Evolutionary conservation across 2,888 invertebrate genomes (phyloP).

Genomic region (Cosmorhoe ocellata): DNA sequence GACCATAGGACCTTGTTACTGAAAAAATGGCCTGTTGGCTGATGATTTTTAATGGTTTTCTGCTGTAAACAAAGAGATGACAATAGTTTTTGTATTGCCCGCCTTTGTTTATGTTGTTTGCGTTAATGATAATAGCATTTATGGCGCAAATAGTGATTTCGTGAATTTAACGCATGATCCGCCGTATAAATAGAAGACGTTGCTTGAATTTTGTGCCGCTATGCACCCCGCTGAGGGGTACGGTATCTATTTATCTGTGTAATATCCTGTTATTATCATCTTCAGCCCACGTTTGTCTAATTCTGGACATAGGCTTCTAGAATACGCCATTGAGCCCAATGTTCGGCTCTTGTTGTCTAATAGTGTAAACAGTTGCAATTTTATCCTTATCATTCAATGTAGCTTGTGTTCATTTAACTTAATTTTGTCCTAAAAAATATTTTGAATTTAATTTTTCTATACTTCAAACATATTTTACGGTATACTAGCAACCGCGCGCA

Average conservation of each 20-base stretch:
- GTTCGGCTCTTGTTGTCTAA: too few species aligned
- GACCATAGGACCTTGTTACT: neutral
- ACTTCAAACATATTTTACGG: too few species aligned
- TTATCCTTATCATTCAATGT: too few species aligned
- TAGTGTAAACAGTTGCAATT: too few species aligned
- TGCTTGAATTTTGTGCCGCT: constrained; percentile 39
- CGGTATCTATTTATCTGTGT: constrained; percentile 13
- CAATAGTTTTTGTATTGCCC: constrained; percentile 49
- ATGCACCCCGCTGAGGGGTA: constrained; percentile 34
- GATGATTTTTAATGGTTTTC: constrained; percentile 75
- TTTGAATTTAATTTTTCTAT: too few species aligned
- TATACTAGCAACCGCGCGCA: too few species aligned
- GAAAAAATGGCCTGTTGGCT: constrained; percentile 37
- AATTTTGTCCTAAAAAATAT: too few species aligned
- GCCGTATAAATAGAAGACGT: constrained; percentile 1
- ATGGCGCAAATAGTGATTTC: constrained; percentile 67
- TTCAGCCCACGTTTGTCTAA: too few species aligned
- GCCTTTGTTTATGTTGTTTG: constrained; percentile 56
- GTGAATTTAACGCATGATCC: constrained; percentile 65
- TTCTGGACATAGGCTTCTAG: too few species aligned
- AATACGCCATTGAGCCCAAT: too few species aligned
- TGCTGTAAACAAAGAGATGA: constrained; percentile 60
- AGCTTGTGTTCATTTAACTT: too few species aligned
- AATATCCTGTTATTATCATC: constrained; percentile 5
- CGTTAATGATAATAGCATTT: constrained; percentile 57